Evolutionary conservation across 35 echinoderm and acorn worm species (phyloP), one percentile per base, ranked within the genome.

Genomic region (Hemicentrotus pulcherrimus): DNA sequence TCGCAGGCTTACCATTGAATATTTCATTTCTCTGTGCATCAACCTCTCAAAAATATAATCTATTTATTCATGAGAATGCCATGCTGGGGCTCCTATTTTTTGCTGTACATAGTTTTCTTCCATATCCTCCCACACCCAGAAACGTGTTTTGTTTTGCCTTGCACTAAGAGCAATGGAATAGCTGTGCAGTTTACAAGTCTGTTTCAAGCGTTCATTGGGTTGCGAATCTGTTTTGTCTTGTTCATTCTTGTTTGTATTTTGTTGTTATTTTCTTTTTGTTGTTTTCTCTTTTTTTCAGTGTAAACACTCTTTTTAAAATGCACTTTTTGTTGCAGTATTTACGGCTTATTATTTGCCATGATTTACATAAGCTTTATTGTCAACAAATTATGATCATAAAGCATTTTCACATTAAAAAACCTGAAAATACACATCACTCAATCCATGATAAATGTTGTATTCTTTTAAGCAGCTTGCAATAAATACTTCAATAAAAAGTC

Each of bases 21-120:
- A 78, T 78, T 78, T 78, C 65, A 78, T 78, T 78, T 78, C 65
- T 78, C 65, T 78, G 22, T 78, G 65, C 65, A 78, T 78, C 65
- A 78, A 28, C 65, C 15, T 78, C 65, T 78, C 65, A 78, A 78
- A 55, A 78, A n/a, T 28, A 78, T 78, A 78, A 78, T 78, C 65
- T 78, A 78, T 78, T 78, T 78, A 78, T 78, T 78, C 65, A 78
- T 78, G 65, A 78, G 28, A 78, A 78, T 28, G 65, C 65, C 65
- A 78, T 78, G 28, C 65, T 78, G 22, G 28, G 65, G 65, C 65
- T 78, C 65, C 22, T 7, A n/a, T n/a, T 78, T 78, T 78, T 78
- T n/a, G 19, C 65, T 78, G 65, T 78, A 78, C 11, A 55, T 55
- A 11, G 28, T 78, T 28, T 78, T 78, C 65, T 18, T 28, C 61